Conservation (phyloP, 1,140 invertebrate genomes). For the Caligus rogercresseyi region DNA sequence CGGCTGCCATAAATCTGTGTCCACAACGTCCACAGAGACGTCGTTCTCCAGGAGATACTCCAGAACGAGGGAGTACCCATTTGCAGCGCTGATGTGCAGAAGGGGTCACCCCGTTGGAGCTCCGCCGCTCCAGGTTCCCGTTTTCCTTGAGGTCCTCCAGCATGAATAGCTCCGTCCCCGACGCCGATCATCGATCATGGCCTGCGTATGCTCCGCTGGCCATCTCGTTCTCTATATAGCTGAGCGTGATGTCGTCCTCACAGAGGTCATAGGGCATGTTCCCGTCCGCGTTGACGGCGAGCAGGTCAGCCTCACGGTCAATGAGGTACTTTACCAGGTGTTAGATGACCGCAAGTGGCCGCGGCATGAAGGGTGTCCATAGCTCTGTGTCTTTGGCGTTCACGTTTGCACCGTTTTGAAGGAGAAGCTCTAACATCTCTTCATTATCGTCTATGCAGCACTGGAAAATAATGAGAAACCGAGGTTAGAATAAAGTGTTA, state of each 20-base stretch:
- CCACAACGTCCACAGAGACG: slow-evolving; percentile 70
- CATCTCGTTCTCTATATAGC: slow-evolving; percentile 97
- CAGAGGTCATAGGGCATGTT: slow-evolving; percentile 99
- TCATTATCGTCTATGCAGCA: slow-evolving; percentile 98
- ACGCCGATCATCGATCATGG: slow-evolving; percentile 81
- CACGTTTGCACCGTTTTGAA: slow-evolving; percentile 87
- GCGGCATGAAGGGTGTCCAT: slow-evolving; percentile 99
- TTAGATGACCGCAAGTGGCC: slow-evolving; percentile 89
- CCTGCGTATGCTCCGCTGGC: slow-evolving; percentile 75
- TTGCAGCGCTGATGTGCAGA: slow-evolving; percentile 91
- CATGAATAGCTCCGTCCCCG: slow-evolving; percentile 78
- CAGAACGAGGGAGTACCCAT: slow-evolving; percentile 85
- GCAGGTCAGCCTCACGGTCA: slow-evolving; percentile 70
- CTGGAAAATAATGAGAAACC: slow-evolving; percentile 36
- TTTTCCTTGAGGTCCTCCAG: slow-evolving; percentile 60
- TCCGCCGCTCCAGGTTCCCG: slow-evolving; percentile 56
- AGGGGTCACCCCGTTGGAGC: slow-evolving; percentile 31
- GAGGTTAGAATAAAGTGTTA: too few species aligned
- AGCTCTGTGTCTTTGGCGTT: slow-evolving; percentile 87
- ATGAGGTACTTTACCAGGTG: slow-evolving; percentile 59
- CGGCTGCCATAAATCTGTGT: slow-evolving; percentile 88
- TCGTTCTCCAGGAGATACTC: slow-evolving; percentile 85
- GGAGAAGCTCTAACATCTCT: slow-evolving; percentile 83
- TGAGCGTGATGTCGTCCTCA: slow-evolving; percentile 86
- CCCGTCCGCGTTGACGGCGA: slow-evolving; percentile 95